Percentiles rank a stretch among this genome's conserved stretches.
Conservation (phyloP, 1,140 invertebrate species). For the Cylas formicarius region DNA sequence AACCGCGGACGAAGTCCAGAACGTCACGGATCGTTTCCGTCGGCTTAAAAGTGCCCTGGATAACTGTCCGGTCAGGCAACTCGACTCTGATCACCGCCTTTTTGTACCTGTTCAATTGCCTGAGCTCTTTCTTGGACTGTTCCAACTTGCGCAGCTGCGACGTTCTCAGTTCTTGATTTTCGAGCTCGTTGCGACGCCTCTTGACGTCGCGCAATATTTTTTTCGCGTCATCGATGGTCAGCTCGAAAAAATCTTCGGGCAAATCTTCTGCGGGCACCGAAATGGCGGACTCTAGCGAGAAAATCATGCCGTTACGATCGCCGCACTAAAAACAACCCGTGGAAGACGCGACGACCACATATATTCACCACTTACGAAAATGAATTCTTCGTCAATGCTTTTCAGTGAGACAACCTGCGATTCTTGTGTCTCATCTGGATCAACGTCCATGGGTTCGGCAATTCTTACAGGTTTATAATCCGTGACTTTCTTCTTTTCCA, state of each 20-base stretch:
- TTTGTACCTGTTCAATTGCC: slow-evolving; percentile 59
- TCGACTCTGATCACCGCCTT: slow-evolving; percentile 68
- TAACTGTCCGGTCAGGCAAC: slow-evolving; percentile 71
- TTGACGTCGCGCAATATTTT: slow-evolving; percentile 63
- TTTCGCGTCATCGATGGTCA: slow-evolving; percentile 70
- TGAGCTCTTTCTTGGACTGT: slow-evolving; percentile 51
- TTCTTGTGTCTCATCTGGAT: slow-evolving; percentile 2
- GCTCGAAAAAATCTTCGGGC: slow-evolving; percentile 77
- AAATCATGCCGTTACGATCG: slow-evolving; percentile 60
- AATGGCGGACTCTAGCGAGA: slow-evolving; percentile 53
- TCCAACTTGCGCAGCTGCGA: slow-evolving; percentile 53
- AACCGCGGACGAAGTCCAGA: slow-evolving; percentile 60
- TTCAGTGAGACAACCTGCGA: slow-evolving; percentile 2
- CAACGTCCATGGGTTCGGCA: slow-evolving; percentile 23
- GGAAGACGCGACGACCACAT: slow-evolving; percentile 1
- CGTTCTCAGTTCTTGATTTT: slow-evolving; percentile 61
- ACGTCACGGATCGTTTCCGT: slow-evolving; percentile 59
- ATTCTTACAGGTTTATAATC: slow-evolving; percentile 4
- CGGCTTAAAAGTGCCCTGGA: slow-evolving; percentile 72
- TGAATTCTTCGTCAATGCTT: slow-evolving; percentile 33
- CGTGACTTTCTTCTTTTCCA: slow-evolving; percentile 4
- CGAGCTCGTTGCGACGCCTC: slow-evolving; percentile 51
- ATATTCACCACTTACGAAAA: slow-evolving; percentile 34
- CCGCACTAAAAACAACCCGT: slow-evolving; percentile 43
- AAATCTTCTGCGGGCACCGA: slow-evolving; percentile 53